Percentiles rank a stretch among this genome's conserved stretches.
Evolutionary conservation across 2,797 vertebrate species (phyloP).

Genomic region (Myotis findleyi): DNA sequence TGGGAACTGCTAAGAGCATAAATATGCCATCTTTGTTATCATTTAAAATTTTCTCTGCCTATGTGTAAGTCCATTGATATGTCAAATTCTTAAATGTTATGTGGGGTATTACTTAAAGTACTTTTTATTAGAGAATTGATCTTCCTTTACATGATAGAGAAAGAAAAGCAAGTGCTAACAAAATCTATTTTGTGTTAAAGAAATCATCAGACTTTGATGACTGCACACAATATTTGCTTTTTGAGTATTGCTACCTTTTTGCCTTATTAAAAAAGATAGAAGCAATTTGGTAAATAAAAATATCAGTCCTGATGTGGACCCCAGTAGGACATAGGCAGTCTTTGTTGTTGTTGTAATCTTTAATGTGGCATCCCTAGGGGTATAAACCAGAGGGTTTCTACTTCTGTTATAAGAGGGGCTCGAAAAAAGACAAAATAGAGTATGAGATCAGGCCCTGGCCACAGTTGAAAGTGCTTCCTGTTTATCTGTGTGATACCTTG

Average conservation of each 20-base stretch:
- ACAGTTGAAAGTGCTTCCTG: background rate
- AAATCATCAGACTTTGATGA: background rate
- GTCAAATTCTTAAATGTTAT: background rate
- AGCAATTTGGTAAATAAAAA: background rate
- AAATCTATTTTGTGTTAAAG: slow-evolving; percentile 48
- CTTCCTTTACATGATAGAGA: background rate
- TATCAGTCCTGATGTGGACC: background rate
- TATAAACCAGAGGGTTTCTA: background rate
- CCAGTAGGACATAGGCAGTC: background rate
- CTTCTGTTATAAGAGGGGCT: background rate
- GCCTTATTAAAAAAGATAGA: slow-evolving; percentile 25
- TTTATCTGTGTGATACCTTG: background rate
- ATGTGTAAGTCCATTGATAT: background rate
- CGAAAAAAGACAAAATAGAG: background rate
- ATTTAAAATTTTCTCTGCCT: background rate
- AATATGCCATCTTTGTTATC: background rate
- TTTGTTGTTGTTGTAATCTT: background rate
- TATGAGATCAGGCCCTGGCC: background rate
- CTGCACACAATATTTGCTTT: background rate
- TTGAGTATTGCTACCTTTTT: background rate
- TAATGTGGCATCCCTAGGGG: background rate
- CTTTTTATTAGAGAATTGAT: background rate
- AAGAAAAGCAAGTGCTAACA: slow-evolving; percentile 6
- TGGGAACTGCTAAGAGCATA: background rate
- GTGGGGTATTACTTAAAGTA: background rate